These are phyloP conservation scores for Heterohyrax brucei DNA, from an alignment of 2,797 vertebrate species.

Conservation along the genomic window DNA sequence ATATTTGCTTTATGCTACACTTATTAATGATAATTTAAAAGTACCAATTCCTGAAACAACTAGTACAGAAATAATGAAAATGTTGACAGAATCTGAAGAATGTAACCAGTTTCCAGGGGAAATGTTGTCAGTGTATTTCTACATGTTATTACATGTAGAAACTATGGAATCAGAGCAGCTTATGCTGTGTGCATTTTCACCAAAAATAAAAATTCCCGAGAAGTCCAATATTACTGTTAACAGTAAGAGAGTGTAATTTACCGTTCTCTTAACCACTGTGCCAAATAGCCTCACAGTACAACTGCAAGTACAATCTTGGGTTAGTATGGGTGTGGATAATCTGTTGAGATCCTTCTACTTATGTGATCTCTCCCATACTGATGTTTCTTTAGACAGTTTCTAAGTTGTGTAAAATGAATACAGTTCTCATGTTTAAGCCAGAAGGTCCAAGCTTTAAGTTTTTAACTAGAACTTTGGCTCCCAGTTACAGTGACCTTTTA, in stretches of 20 bases:
- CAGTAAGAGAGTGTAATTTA: slow-evolving; percentile 10
- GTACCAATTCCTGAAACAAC: neutral
- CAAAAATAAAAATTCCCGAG: too few species aligned
- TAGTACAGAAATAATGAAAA: too few species aligned
- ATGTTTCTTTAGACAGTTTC: slow-evolving; percentile 7
- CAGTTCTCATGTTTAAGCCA: slow-evolving; percentile 7
- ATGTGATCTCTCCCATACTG: slow-evolving; percentile 11
- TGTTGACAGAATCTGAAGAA: too few species aligned
- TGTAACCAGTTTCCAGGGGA: too few species aligned
- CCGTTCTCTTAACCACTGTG: neutral
- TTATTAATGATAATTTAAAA: slow-evolving; percentile 46
- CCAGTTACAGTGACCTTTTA: slow-evolving; percentile 37
- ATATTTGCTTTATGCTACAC: slow-evolving; percentile 40
- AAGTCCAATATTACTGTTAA: neutral
- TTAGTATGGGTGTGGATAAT: neutral
- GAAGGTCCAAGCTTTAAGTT: slow-evolving; percentile 36
- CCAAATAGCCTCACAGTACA: neutral
- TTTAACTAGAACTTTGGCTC: slow-evolving; percentile 18
- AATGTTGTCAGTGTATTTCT: too few species aligned
- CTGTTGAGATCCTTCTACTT: neutral
- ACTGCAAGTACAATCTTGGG: neutral
- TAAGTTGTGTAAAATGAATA: neutral
- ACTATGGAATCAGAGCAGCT: too few species aligned
- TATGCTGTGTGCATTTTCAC: too few species aligned
- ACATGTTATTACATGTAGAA: too few species aligned